Evolutionary conservation across 2,113 vertebrate genomes (phyloP).

Genomic region (Macaca fascicularis): DNA sequence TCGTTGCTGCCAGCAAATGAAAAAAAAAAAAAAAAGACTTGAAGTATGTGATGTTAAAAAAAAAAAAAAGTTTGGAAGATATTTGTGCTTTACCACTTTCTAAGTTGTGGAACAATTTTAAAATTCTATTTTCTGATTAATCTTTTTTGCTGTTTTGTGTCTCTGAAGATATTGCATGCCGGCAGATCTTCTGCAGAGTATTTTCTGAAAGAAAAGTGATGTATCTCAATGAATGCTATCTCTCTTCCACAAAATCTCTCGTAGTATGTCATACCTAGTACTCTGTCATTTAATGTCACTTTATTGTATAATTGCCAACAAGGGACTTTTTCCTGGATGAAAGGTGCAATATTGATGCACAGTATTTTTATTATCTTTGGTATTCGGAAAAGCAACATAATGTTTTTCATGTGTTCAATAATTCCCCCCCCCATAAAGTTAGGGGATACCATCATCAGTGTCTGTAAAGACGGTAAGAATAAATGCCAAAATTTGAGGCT

Average conservation of each 20-base stretch:
- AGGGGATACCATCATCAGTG: slow-evolving; percentile 44
- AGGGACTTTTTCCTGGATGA: slow-evolving; percentile 37
- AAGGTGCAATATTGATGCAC: background rate
- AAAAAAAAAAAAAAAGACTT: background rate
- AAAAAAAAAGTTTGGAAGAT: background rate
- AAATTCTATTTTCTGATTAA: background rate
- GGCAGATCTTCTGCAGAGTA: background rate
- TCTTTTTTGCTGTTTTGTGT: background rate
- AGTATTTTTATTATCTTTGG: slow-evolving; percentile 53
- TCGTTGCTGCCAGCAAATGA: background rate
- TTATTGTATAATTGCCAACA: slow-evolving; percentile 31
- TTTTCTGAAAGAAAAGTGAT: background rate
- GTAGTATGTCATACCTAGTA: background rate
- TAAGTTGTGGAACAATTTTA: background rate
- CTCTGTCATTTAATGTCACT: background rate
- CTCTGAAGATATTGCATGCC: background rate
- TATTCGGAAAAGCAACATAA: slow-evolving; percentile 41
- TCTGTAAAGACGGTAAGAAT: slow-evolving; percentile 64
- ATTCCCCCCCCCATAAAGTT: background rate
- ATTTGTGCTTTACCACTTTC: slow-evolving; percentile 1
- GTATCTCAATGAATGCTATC: background rate
- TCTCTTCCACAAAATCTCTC: background rate
- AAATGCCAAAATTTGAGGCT: slow-evolving; percentile 44
- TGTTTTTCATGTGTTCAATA: slow-evolving; percentile 39
- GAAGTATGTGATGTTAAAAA: background rate